Conservation (phyloP, 2,888 invertebrate species). For the Caenorhabditis drosophilae region DNA sequence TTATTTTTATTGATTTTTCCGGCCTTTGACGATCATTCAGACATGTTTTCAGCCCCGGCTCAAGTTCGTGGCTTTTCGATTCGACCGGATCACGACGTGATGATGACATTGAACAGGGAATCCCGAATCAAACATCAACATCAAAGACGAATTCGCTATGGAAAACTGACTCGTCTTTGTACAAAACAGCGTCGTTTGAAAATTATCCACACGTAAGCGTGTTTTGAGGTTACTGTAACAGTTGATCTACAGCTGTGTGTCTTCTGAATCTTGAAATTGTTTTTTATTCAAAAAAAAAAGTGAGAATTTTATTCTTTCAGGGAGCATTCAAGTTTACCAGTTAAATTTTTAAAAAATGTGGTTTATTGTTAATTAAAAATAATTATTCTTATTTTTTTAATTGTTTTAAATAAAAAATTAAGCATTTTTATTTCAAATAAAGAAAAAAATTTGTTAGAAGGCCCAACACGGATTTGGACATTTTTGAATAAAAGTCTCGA, state of each 20-base stretch:
- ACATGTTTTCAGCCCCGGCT: constrained; percentile 10
- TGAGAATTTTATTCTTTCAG: neutral
- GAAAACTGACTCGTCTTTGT: constrained; percentile 23
- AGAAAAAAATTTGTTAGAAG: too few species aligned
- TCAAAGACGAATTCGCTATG: constrained; percentile 13
- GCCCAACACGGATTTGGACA: constrained; percentile 58
- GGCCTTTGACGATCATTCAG: too few species aligned
- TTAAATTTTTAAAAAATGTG: too few species aligned
- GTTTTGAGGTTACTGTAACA: neutral
- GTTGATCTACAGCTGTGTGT: neutral
- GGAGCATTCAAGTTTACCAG: constrained; percentile 23
- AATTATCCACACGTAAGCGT: constrained; percentile 19
- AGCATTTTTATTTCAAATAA: constrained; percentile 5
- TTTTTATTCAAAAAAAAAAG: too few species aligned
- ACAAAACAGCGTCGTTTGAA: constrained; percentile 17
- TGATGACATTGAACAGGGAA: neutral
- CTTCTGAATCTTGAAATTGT: too few species aligned
- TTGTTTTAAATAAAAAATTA: constrained; percentile 3
- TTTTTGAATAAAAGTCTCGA: constrained; percentile 47
- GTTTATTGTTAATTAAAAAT: too few species aligned
- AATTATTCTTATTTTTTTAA: constrained; percentile 4
- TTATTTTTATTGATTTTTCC: too few species aligned
- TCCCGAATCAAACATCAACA: neutral
- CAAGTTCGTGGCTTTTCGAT: constrained; percentile 19
- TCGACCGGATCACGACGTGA: constrained; percentile 19